These are phyloP conservation scores for Corticium candelabrum DNA, from an alignment of 37 sponge, comb jelly and placozoan genomes.

Conservation along the genomic window DNA sequence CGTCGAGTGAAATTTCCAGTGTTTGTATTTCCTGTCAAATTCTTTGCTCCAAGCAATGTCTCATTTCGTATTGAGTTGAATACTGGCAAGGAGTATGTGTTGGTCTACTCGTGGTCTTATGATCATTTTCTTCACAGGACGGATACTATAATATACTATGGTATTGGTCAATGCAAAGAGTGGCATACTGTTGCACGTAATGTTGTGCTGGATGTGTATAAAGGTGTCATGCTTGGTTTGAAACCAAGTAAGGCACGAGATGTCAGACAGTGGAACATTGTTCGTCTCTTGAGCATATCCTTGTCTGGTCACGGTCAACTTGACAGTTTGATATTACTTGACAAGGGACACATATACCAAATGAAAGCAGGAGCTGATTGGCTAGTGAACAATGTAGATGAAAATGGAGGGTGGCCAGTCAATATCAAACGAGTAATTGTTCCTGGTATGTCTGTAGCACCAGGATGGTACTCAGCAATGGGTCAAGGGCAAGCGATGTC, in stretches of 20 bases:
- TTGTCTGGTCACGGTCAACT: neutral
- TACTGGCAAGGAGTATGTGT: neutral
- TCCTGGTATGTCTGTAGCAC: neutral
- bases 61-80: neutral
- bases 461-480: slow-evolving; percentile 20
- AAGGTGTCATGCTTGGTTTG: neutral
- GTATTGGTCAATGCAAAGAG: neutral
- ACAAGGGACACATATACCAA: neutral
- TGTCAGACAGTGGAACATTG: too few relatives aligned
- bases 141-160: neutral
- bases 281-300: neutral
- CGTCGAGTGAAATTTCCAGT: too few relatives aligned
- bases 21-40: neutral
- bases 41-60: neutral
- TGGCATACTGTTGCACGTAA: neutral
- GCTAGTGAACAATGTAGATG: neutral
- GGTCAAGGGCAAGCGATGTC: slow-evolving; percentile 23
- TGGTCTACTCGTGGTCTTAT: neutral
- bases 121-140: too few relatives aligned
- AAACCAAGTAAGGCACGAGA: neutral
- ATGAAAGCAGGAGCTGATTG: neutral
- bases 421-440: neutral
- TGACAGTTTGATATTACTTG: neutral
- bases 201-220: neutral
- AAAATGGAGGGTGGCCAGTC: slow-evolving; percentile 19